These are phyloP conservation scores for Ommatoiulus sabulosus DNA, from an alignment of 2,888 invertebrate genomes.

Conservation along the genomic window DNA sequence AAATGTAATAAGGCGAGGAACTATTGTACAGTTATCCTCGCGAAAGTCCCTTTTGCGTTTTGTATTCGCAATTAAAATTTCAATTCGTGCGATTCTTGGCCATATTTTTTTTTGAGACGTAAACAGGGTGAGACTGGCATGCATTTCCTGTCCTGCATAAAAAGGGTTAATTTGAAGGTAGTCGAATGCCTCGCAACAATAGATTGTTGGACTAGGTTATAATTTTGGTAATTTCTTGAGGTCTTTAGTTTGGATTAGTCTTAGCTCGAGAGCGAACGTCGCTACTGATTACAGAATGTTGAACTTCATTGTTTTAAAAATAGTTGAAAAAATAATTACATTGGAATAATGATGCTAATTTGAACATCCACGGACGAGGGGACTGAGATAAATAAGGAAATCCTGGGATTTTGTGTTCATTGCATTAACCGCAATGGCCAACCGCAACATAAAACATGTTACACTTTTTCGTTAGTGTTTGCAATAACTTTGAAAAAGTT, in stretches of 20 bases:
- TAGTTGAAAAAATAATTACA: not conserved
- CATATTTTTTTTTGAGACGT: not conserved
- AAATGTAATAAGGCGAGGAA: not conserved
- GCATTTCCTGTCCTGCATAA: not conserved
- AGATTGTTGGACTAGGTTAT: not conserved
- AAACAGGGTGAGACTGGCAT: not conserved
- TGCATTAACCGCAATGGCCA: not conserved
- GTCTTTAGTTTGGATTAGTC: not conserved
- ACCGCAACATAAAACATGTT: not conserved
- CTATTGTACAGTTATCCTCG: not conserved
- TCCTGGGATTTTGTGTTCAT: constrained; percentile 9
- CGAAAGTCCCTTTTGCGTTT: not conserved
- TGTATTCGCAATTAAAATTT: constrained; percentile 1
- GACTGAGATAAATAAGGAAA: not conserved
- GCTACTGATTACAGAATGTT: not conserved
- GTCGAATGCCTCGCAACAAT: not conserved
- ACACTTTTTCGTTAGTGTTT: constrained; percentile 3
- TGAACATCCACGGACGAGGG: not conserved
- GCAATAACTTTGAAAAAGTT: not conserved
- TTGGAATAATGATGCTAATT: not conserved
- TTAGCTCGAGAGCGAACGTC: not conserved
- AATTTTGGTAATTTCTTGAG: not conserved
- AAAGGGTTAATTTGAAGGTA: not conserved
- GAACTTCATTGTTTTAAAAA: constrained; percentile 35
- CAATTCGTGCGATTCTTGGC: not conserved